phyloP scores from a whole-genome alignment of 2,113 vertebrate genomes.

The rat (Rattus norvegicus) region DNA sequence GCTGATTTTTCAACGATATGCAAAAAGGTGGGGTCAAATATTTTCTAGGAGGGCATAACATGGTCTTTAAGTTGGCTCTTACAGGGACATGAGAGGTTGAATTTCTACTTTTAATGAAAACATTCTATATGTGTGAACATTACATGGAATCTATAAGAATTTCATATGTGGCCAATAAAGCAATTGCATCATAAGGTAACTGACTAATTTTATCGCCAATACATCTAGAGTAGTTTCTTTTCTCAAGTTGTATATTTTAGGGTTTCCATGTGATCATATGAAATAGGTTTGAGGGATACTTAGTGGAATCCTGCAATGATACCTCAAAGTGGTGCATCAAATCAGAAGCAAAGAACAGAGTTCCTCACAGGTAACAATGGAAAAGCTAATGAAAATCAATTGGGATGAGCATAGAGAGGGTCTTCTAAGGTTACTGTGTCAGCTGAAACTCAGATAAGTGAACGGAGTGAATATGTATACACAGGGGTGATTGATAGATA shows the following conservation, averaged over 20 bases:
- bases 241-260: neutral
- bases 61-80: neutral
- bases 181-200: neutral
- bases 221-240: neutral
- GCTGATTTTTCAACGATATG: neutral
- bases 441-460: neutral
- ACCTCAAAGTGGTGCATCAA: neutral
- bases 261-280: neutral
- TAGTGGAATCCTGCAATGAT: neutral
- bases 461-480: neutral
- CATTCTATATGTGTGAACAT: neutral
- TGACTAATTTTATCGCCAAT: neutral
- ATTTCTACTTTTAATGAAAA: neutral
- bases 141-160: neutral
- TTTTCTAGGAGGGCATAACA: neutral
- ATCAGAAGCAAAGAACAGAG: neutral
- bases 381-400: neutral
- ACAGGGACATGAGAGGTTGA: accelerated
- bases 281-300: neutral
- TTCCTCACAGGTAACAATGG: neutral
- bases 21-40: neutral
- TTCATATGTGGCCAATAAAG: neutral
- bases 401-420: no score
- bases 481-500: neutral
- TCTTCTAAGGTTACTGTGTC: neutral